These are phyloP conservation scores for Lasioglossum baleicum DNA, from an alignment of 1,140 invertebrate species.

Conservation along the genomic window DNA sequence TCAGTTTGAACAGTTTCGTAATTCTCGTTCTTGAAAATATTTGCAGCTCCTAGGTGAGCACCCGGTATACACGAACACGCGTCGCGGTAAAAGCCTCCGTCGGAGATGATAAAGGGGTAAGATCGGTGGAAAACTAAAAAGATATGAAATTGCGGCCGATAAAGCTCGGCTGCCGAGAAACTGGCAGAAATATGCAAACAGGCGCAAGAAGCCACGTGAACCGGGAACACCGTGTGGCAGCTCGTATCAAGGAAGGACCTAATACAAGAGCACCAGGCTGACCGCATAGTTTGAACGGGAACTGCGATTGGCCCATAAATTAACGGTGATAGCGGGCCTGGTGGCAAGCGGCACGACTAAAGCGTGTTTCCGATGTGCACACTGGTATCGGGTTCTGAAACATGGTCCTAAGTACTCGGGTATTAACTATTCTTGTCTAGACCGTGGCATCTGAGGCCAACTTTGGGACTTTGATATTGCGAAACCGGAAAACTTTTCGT, in stretches of 20 bases:
- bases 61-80: background rate
- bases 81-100: background rate
- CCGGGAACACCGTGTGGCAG: background rate
- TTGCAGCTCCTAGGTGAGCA: too few relatives aligned
- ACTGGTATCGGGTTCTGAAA: constrained; percentile 2
- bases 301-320: constrained; percentile 47
- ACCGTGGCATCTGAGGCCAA: too few relatives aligned
- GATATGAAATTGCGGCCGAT: background rate
- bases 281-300: background rate
- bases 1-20: too few relatives aligned
- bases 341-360: constrained; percentile 42
- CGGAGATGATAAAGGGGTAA: background rate
- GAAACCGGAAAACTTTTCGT: too few relatives aligned
- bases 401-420: constrained; percentile 46
- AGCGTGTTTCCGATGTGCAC: constrained; percentile 39
- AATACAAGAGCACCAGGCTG: background rate
- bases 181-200: constrained; percentile 7
- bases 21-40: too few relatives aligned
- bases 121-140: background rate
- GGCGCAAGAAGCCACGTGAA: background rate
- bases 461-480: too few relatives aligned
- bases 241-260: background rate
- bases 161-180: background rate
- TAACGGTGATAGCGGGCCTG: constrained; percentile 23
- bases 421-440: background rate